phyloP scores from a whole-genome alignment of 23 tunicate species.

The Ciona savignyi region DNA sequence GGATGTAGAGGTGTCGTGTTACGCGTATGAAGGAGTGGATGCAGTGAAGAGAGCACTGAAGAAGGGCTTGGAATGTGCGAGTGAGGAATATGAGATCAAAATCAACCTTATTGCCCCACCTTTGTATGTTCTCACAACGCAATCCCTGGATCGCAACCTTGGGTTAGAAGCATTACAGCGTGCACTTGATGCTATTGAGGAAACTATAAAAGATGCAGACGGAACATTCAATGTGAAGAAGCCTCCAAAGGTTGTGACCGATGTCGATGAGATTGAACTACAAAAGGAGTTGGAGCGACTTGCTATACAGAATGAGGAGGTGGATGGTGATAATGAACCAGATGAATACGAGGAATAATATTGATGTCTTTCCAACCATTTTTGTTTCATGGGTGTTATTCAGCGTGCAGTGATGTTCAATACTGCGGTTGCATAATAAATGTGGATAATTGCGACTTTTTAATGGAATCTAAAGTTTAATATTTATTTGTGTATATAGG shows the following conservation, averaged over 20 bases:
- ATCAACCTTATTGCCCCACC: conserved; percentile 98
- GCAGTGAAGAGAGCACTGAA: conserved; percentile 87
- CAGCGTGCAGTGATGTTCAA: no score
- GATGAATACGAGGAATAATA: conserved; percentile 69
- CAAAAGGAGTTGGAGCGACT: conserved; percentile 75
- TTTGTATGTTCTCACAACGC: conserved; percentile 82
- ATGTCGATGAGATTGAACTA: conserved; percentile 71
- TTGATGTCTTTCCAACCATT: no score
- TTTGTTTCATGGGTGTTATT: no score
- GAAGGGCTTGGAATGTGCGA: conserved; percentile 83
- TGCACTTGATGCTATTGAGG: conserved; percentile 63
- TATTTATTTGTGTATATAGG: no score
- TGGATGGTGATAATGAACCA: conserved; percentile 86
- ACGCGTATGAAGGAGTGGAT: conserved; percentile 96
- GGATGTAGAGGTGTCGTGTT: conserved; percentile 94
- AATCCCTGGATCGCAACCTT: conserved; percentile 60
- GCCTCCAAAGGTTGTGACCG: conserved; percentile 90
- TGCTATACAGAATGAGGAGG: conserved; percentile 71
- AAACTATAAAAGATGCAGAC: conserved; percentile 54
- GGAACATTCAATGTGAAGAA: conserved; percentile 80
- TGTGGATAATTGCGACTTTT: no score
- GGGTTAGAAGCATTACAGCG: conserved; percentile 64
- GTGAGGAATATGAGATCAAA: conserved; percentile 84
- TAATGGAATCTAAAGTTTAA: no score
- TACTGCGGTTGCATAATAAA: no score